A percentile compares a stretch with the other conserved stretches of the same genome.
Conservation (phyloP, 1,140 invertebrate species). For the Anthonomus grandis region DNA sequence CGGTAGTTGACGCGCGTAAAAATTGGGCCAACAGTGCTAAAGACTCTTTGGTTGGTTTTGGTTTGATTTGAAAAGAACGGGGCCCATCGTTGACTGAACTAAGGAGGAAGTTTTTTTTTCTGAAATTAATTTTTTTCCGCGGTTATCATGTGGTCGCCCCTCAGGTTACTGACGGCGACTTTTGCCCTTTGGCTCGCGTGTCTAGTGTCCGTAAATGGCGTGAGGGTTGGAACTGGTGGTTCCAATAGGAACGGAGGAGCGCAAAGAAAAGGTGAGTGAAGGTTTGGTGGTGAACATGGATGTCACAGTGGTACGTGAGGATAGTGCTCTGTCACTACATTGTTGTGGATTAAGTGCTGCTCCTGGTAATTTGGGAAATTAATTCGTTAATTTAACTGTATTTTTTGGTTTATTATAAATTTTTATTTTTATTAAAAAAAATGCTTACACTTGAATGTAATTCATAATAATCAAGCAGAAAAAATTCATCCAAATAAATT, state of each 20-base stretch:
- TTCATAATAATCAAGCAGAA: too few relatives aligned
- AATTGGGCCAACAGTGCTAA: conserved; percentile 24
- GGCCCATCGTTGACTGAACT: conserved; percentile 15
- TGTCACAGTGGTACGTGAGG: background rate
- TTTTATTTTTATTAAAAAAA: too few relatives aligned
- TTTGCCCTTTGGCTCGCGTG: conserved; percentile 8
- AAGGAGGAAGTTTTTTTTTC: conserved; percentile 9
- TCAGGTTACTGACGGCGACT: conserved; percentile 6
- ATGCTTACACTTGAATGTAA: too few relatives aligned
- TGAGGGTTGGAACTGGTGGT: conserved; percentile 13
- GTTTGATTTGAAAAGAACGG: conserved; percentile 8
- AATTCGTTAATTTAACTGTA: too few relatives aligned
- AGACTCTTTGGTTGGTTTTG: conserved; percentile 18
- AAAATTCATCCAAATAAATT: too few relatives aligned
- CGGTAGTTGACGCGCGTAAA: conserved; percentile 27
- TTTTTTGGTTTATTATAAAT: too few relatives aligned
- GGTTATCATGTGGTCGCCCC: conserved; percentile 20
- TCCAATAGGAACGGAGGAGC: conserved; percentile 1
- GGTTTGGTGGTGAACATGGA: background rate
- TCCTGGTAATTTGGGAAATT: background rate
- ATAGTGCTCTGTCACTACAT: conserved; percentile 5
- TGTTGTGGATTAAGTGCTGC: conserved; percentile 10
- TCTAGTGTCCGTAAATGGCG: conserved; percentile 9
- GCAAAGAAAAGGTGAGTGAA: conserved; percentile 19
- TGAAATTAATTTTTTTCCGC: conserved; percentile 10